A percentile compares a stretch with the other conserved stretches of the same genome.
Evolutionary conservation across 1,140 invertebrate genomes (phyloP).

Genomic region (Vanessa tameamea): DNA sequence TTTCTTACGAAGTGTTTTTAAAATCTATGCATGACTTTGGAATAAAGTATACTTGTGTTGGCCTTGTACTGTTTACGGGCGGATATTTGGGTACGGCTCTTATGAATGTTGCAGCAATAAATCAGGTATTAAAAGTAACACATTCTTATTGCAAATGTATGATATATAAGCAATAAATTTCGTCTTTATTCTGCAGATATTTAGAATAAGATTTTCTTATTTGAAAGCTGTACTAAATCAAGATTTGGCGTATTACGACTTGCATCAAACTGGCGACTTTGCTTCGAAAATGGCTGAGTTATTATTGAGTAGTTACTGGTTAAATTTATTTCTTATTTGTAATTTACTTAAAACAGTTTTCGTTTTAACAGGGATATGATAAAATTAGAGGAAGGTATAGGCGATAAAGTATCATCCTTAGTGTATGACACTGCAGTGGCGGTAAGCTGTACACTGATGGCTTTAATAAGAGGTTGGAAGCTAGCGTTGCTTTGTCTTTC

Average conservation of each 20-base stretch:
- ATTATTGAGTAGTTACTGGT: slow-evolving; percentile 15
- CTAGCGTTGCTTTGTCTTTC: slow-evolving; percentile 88
- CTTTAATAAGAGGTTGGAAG: slow-evolving; percentile 89
- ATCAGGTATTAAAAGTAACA: slow-evolving; percentile 43
- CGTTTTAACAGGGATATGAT: slow-evolving; percentile 86
- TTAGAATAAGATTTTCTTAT: slow-evolving; percentile 60
- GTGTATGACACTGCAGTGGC: slow-evolving; percentile 85
- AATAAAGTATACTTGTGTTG: slow-evolving; percentile 43
- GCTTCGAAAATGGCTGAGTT: slow-evolving; percentile 91
- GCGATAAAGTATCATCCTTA: slow-evolving; percentile 91
- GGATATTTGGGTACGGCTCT: slow-evolving; percentile 50
- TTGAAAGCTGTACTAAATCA: slow-evolving; percentile 84
- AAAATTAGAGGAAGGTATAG: slow-evolving; percentile 92
- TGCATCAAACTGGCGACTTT: slow-evolving; percentile 89
- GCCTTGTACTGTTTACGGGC: slow-evolving; percentile 37
- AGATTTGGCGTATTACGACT: slow-evolving; percentile 93
- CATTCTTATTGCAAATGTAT: too few relatives aligned
- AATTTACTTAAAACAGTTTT: slow-evolving; percentile 38
- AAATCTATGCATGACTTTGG: slow-evolving; percentile 42
- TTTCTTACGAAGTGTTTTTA: slow-evolving; percentile 34
- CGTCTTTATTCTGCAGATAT: neutral
- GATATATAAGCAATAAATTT: neutral
- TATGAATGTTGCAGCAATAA: slow-evolving; percentile 52
- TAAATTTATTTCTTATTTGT: neutral
- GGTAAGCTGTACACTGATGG: slow-evolving; percentile 84